phyloP scores from a whole-genome alignment of 2,888 invertebrate species.

The Euzophera pinguis region DNA sequence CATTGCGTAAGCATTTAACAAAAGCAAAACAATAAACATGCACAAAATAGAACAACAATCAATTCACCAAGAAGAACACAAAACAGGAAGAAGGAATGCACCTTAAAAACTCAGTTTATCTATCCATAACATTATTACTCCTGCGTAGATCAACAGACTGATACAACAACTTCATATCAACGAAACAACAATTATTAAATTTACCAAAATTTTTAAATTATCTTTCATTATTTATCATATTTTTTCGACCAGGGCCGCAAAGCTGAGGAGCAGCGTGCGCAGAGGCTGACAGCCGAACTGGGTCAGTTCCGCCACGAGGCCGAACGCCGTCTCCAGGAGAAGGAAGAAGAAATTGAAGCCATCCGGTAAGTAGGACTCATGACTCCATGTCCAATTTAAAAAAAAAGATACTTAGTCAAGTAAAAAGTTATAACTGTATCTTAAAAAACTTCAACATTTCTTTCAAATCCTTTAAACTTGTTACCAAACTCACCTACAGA shows the following conservation, averaged over 20 bases:
- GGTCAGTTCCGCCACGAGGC: constrained; percentile 97
- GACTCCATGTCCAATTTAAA: background rate
- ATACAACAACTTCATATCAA: no score
- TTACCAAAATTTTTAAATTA: background rate
- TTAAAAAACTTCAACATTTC: background rate
- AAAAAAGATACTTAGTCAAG: background rate
- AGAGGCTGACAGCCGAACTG: constrained; percentile 95
- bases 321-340: constrained; percentile 97
- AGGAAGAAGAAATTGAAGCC: constrained; percentile 98
- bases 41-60: no score
- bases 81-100: no score
- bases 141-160: no score
- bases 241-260: constrained; percentile 87
- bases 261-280: constrained; percentile 97
- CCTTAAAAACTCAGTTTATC: no score
- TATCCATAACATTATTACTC: no score
- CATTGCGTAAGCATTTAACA: no score
- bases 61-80: no score
- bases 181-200: no score
- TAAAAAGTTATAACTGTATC: background rate
- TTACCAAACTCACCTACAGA: background rate
- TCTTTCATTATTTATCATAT: background rate
- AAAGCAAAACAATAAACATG: no score
- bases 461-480: background rate
- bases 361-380: constrained; percentile 92